Evolutionary conservation across 2,888 invertebrate genomes (phyloP).

Genomic region (Agriopis marginaria): DNA sequence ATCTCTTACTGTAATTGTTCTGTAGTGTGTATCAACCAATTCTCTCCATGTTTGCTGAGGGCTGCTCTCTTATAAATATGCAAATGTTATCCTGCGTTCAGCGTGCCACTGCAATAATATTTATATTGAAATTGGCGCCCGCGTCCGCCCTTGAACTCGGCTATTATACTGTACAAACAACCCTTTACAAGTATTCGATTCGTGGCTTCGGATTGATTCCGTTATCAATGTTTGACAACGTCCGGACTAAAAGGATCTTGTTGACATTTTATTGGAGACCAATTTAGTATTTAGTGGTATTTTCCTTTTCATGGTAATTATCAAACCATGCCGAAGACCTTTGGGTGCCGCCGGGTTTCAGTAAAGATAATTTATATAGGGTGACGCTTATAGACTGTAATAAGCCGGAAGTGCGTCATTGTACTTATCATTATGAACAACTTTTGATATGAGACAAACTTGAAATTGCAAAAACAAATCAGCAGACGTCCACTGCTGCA

Average conservation of each 20-base stretch:
- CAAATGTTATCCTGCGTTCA: conserved; percentile 82
- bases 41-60: conserved; percentile 79
- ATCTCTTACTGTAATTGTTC: conserved; percentile 7
- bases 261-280: conserved; percentile 46
- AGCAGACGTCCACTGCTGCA: no score
- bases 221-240: conserved; percentile 67
- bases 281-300: conserved; percentile 12
- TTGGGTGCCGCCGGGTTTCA: no score
- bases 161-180: conserved; percentile 76
- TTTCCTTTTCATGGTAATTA: background rate
- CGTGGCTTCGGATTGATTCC: conserved; percentile 53
- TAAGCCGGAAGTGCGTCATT: no score
- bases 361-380: no score
- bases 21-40: conserved; percentile 61
- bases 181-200: conserved; percentile 63
- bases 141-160: conserved; percentile 75
- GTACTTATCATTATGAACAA: no score
- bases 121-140: conserved; percentile 78
- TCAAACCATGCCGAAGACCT: no score
- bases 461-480: no score
- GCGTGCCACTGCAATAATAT: conserved; percentile 80
- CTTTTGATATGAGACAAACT: no score
- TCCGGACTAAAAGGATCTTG: conserved; percentile 55
- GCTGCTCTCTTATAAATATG: conserved; percentile 83
- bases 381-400: no score